Base-by-base conservation (phyloP, 1,140 invertebrate genomes). In the Drosophila teissieri region DNA sequence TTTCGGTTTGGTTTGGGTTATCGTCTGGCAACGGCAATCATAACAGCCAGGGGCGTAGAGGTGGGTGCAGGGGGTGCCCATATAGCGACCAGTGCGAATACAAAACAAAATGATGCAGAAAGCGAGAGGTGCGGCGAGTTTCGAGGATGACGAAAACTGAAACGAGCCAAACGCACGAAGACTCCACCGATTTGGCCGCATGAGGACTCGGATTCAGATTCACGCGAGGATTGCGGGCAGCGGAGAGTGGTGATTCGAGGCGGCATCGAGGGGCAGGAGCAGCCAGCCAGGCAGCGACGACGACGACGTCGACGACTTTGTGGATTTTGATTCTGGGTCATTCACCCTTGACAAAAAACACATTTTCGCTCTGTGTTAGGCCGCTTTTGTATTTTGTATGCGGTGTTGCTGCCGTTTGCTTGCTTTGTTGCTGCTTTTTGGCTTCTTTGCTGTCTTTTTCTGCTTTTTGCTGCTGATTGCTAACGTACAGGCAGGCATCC, bases 311-410 rank as follows among this genome's bases (percentile, higher is more conserved):
- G 76, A 83, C 83, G 70, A 80, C 80, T 69, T 80, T 88, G 83
- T 88, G 80, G 84, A 89, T 89, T 83, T 89, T 89, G 84, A 89
- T 89, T 89, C 84, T 89, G 85, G 84, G 84, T 89, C 84, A 89
- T 89, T 88, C 84, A 88, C 84, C 83, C 83, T 88, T 89, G 76
- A 88, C 80, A 89, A 88, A 88, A 89, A 86, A 89, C 68, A 89
- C 68, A 81, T 78, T 68, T 89, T 82, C 80, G 73, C 84, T 64
- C 83, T 89, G 83, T 88, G 83, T 88, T 89, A 83, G 83, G 83
- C 84, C 80, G 83, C 79, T 79, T 86, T 75, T 86, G 74, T 86
- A 62, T 79, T 86, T 75, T 86, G 74, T 86, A 62, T 85, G 55
- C 77, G 75, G 48, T 62, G 70, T 73, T 80, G 62, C 37, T 74